Percentiles rank a stretch among this genome's conserved stretches.
These are phyloP conservation scores for Epizoanthus illoricatus DNA, from an alignment of 92 coral and sea anemone species.

Conservation along the genomic window DNA sequence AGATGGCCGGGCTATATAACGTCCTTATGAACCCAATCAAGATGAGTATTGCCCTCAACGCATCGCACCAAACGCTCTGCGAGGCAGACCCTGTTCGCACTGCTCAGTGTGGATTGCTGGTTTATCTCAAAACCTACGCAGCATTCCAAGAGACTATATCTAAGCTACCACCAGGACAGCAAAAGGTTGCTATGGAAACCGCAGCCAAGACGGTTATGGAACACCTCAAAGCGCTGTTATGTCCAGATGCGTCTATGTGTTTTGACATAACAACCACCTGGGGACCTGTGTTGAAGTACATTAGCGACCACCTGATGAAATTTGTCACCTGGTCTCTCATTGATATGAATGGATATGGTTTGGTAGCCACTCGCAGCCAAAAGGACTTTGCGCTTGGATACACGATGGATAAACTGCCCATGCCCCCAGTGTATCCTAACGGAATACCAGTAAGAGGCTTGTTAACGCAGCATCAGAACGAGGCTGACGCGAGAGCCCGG, in stretches of 20 bases:
- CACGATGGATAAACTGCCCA: conserved; percentile 56
- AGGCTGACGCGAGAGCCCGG: conserved; percentile 42
- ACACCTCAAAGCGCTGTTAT: conserved; percentile 39
- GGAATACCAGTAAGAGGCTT: conserved; percentile 67
- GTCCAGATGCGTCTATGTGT: conserved; percentile 37
- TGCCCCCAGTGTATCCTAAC: conserved; percentile 44
- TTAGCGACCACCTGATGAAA: conserved; percentile 46
- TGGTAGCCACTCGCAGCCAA: conserved; percentile 69
- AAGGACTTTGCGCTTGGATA: conserved; percentile 77
- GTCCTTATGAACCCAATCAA: conserved; percentile 48
- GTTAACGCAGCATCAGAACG: conserved; percentile 44
- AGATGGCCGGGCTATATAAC: conserved; percentile 78
- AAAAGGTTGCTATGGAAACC: not conserved
- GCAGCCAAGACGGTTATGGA: not conserved
- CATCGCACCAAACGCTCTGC: conserved; percentile 23
- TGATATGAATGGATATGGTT: conserved; percentile 58
- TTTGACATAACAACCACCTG: conserved; percentile 22
- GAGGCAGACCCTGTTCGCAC: conserved; percentile 3
- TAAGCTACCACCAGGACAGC: not conserved
- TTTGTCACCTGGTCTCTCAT: conserved; percentile 49
- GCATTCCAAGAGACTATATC: not conserved
- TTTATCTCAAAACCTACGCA: conserved; percentile 23
- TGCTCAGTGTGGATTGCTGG: conserved; percentile 26
- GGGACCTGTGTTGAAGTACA: conserved; percentile 42
- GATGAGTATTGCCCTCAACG: conserved; percentile 46